A percentile compares a stretch with the other conserved stretches of the same genome.
Conservation (phyloP, 2,113 vertebrate genomes). For the Plecturocebus donacophilus region DNA sequence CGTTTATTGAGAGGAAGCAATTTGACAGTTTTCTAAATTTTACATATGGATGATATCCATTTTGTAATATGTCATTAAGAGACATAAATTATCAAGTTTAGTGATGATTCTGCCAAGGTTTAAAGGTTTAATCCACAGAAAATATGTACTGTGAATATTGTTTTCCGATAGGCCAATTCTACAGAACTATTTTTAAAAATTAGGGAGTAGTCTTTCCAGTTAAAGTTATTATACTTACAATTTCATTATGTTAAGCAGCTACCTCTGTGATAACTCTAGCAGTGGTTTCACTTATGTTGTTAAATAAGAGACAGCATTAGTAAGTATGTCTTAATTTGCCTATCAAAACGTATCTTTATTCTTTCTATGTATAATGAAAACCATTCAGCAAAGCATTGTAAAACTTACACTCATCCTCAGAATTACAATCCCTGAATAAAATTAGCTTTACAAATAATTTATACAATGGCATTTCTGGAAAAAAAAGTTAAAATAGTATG, state of each 20-base stretch:
- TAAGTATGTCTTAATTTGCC: constrained; percentile 39
- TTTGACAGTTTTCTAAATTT: neutral
- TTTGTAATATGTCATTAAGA: neutral
- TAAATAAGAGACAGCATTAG: neutral
- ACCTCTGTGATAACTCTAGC: neutral
- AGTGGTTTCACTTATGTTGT: neutral
- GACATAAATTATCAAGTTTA: neutral
- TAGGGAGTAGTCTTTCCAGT: neutral
- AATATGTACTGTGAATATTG: neutral
- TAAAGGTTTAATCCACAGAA: neutral
- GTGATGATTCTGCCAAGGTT: neutral
- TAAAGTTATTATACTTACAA: neutral
- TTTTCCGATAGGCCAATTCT: neutral
- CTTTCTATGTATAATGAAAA: neutral
- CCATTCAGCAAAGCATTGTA: neutral
- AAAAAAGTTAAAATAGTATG: neutral
- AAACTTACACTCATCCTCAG: neutral
- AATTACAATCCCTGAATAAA: neutral
- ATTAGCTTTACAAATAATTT: neutral
- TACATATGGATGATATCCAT: neutral
- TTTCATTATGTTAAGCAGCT: neutral
- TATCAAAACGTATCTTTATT: neutral
- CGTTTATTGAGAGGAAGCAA: neutral
- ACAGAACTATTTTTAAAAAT: constrained; percentile 31
- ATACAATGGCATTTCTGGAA: neutral